Percentiles rank a stretch among this genome's conserved stretches.
Conservation (phyloP, 2,797 vertebrate genomes). For the Coracias cyanogaster region DNA sequence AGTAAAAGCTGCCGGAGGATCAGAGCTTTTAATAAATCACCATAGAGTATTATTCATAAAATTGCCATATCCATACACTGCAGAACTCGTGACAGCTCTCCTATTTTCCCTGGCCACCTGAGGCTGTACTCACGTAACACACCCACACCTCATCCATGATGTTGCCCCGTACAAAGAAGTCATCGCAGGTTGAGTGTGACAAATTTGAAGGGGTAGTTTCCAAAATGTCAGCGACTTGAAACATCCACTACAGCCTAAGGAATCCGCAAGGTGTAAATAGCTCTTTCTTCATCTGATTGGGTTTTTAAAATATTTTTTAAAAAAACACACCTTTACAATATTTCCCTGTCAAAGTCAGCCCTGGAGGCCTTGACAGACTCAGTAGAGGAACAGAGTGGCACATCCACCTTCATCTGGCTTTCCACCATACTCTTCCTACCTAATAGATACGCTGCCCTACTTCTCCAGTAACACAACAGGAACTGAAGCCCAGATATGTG, state of each 20-base stretch:
- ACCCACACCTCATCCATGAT: fast-evolving
- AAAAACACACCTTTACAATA: background rate
- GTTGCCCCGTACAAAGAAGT: background rate
- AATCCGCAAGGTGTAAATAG: background rate
- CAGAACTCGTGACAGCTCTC: background rate
- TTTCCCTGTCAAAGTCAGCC: background rate
- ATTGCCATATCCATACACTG: background rate
- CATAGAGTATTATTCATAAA: background rate
- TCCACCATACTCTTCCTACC: background rate
- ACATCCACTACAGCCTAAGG: background rate
- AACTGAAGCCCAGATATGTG: background rate
- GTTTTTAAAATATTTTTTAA: background rate
- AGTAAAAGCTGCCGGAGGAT: slow-evolving; percentile 14
- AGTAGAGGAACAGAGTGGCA: background rate
- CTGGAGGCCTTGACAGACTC: background rate
- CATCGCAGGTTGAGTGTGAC: background rate
- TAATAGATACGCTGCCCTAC: background rate
- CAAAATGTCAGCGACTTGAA: background rate
- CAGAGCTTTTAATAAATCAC: slow-evolving; percentile 35
- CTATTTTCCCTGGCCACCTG: background rate
- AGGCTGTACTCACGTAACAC: background rate
- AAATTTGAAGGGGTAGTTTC: background rate
- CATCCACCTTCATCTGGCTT: background rate
- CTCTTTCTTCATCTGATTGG: background rate
- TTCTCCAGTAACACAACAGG: background rate